Conservation (phyloP, 53 echinoderm and acorn worm genomes). For the Astropecten irregularis region DNA sequence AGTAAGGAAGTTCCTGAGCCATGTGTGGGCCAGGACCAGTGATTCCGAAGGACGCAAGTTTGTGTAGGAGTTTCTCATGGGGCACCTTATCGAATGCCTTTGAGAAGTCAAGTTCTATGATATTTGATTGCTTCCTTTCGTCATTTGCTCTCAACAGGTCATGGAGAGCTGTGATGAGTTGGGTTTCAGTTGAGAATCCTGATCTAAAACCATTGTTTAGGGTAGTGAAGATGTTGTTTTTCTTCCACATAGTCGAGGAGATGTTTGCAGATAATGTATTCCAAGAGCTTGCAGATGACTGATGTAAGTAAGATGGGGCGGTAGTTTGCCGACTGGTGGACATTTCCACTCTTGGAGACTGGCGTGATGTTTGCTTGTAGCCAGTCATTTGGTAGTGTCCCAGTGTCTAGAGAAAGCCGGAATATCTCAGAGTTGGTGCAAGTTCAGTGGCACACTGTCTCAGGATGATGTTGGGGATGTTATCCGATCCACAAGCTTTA, state of each 20-base stretch:
- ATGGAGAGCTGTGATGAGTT: too few species aligned
- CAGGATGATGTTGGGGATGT: background rate
- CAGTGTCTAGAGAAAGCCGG: background rate
- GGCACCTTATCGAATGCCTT: too few species aligned
- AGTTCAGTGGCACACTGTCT: constrained; percentile 1
- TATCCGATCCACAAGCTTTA: constrained; percentile 32
- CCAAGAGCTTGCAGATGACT: constrained; percentile 60
- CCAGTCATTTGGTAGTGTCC: too few species aligned
- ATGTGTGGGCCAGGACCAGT: too few species aligned
- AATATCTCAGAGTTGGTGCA: background rate
- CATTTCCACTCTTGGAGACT: constrained; percentile 53
- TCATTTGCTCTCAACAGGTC: too few species aligned
- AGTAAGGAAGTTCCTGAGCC: too few species aligned
- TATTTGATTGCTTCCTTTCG: too few species aligned
- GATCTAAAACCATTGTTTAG: constrained; percentile 60
- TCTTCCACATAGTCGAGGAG: constrained; percentile 34
- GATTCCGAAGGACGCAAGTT: too few species aligned
- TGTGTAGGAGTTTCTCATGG: too few species aligned
- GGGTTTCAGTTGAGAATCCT: constrained; percentile 54
- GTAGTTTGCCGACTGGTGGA: constrained; percentile 36
- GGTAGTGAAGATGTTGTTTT: constrained; percentile 32
- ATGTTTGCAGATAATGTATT: constrained; percentile 58
- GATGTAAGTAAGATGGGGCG: constrained; percentile 66
- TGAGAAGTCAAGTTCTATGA: too few species aligned
- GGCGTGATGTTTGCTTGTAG: constrained; percentile 48